Evolutionary conservation across 2,113 vertebrate genomes (phyloP).

Genomic region (Azemiops feae): DNA sequence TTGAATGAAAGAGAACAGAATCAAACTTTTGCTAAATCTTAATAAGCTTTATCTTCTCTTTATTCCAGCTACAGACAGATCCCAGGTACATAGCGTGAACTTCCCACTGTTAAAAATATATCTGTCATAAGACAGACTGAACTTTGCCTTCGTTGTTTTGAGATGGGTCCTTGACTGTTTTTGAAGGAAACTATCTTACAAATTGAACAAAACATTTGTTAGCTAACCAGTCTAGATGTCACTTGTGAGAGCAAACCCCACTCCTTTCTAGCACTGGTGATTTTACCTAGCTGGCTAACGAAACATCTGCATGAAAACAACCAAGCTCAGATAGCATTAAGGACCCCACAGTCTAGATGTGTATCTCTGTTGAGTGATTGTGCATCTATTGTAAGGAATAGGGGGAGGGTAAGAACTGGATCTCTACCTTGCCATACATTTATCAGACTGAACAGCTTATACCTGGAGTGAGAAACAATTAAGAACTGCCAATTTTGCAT

Average conservation of each 20-base stretch:
- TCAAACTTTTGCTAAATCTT: neutral
- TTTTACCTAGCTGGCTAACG: neutral
- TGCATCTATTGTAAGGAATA: neutral
- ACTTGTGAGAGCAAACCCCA: neutral
- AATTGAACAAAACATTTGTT: constrained; percentile 21
- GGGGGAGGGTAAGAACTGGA: neutral
- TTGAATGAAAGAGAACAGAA: neutral
- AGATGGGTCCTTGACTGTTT: neutral
- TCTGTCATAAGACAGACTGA: neutral
- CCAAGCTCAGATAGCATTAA: neutral
- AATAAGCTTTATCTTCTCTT: neutral
- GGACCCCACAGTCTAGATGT: neutral
- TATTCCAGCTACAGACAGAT: neutral
- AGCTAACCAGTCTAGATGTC: neutral
- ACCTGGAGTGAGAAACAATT: neutral
- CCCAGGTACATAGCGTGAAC: neutral
- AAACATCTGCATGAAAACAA: neutral
- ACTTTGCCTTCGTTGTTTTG: neutral
- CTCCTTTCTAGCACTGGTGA: neutral
- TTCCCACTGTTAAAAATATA: neutral
- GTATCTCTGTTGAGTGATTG: neutral
- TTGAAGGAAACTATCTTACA: neutral
- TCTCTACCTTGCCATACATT: neutral
- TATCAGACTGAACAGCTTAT: neutral
- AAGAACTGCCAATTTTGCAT: neutral